Conservation (phyloP, 2,888 invertebrate genomes). For the Apoderus coryli region DNA sequence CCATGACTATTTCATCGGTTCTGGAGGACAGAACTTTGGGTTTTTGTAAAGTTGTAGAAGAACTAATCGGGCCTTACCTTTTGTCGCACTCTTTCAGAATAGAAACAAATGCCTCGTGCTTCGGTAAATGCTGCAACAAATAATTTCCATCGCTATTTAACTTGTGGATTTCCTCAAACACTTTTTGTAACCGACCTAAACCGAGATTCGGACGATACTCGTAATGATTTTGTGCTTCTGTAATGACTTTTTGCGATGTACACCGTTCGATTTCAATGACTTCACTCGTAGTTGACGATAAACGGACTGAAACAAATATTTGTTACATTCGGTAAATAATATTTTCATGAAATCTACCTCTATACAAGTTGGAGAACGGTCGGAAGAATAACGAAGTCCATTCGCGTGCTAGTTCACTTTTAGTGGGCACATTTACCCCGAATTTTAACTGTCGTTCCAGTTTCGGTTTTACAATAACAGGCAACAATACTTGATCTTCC, state of each 20-base stretch:
- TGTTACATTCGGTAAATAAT: too few relatives aligned
- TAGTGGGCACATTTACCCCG: constrained; percentile 24
- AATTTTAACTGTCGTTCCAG: constrained; percentile 26
- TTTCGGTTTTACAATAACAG: constrained; percentile 25
- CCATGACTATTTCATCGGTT: too few relatives aligned
- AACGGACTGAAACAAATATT: constrained; percentile 23
- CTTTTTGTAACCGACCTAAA: constrained; percentile 23
- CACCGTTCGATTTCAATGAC: constrained; percentile 24
- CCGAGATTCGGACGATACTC: constrained; percentile 23
- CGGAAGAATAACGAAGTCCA: constrained; percentile 27
- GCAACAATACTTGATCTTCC: constrained; percentile 17
- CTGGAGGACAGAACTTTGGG: too few relatives aligned
- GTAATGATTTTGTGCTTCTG: constrained; percentile 23
- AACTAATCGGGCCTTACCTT: too few relatives aligned
- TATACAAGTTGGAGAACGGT: constrained; percentile 25
- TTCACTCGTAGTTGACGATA: constrained; percentile 19
- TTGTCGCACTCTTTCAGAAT: constrained; percentile 18
- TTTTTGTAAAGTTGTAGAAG: too few relatives aligned
- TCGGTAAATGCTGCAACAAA: constrained; percentile 24
- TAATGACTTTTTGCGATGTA: constrained; percentile 22
- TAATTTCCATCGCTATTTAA: constrained; percentile 23
- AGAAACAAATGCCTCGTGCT: constrained; percentile 23
- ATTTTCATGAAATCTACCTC: too few relatives aligned
- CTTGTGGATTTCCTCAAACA: constrained; percentile 19
- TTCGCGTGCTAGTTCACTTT: constrained; percentile 24